Base-by-base conservation (phyloP, 1,140 invertebrate genomes). In the Rhagoletis zephyria region DNA sequence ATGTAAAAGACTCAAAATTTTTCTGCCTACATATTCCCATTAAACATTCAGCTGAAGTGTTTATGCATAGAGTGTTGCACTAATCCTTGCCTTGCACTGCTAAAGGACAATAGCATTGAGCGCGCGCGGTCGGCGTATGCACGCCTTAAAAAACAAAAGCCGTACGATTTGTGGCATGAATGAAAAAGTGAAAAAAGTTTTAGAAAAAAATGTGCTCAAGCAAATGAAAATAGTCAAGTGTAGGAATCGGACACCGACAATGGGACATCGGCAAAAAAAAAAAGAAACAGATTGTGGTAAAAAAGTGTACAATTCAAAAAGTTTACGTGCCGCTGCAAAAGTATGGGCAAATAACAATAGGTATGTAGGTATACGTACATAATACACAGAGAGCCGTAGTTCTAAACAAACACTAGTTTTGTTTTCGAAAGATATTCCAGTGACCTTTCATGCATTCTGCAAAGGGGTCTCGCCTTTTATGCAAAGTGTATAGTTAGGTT, bases 61-160 rank as follows among this genome's bases (percentile, higher is more conserved):
- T 81, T 81, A 81, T 81, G 74, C 74, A 81, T 81, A 56, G 74
- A 51, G 74, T 81, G 74, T 56, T 81, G 74, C 74, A 81, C 74
- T 81, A 81, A 81, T 81, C 74, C 74, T 81, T 81, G 74, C 74
- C 74, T 81, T 81, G 74, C 74, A 81, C 51, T 16, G 74, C 74
- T 59, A 81, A 81, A 81, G 6, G 74, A 30, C 16, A 51, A 56
- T n/a, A 9, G 45, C 74, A 81, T 30, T 30, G 30, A 30, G 10
- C 51, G 51, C 51, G 5, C 51, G 5, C 51, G 51, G 51, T 3
- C 5, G n/a, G 48, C 19, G 51, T 19, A 7, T 16, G 48, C 2
- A 12, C 70, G 16, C n/a, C 51, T 77, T 77, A 56, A 77, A 30
- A 77, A 51, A 45, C 65, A 45, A 70, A 74, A 74, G 67, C 67